Base-by-base conservation (phyloP, 2,888 invertebrate species). In the Cephus spinipes region DNA sequence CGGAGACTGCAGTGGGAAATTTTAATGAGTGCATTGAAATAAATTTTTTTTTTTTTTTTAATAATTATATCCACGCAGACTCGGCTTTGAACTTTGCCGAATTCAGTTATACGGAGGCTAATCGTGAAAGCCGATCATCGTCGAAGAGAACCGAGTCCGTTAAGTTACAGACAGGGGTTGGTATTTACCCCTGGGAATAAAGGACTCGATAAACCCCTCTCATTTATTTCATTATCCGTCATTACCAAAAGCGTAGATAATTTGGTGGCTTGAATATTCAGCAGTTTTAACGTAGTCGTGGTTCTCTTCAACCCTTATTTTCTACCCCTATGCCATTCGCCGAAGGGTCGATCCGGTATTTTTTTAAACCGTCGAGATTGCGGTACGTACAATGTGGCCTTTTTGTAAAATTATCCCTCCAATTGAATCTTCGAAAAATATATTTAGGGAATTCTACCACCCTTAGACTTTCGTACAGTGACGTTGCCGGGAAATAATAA, bases 221-320 rank as follows among this genome's bases (percentile, higher is more conserved):
- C 12, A 69, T 30, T 35, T 35, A 77, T 77, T 77, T 34, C 33
- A 73, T 76, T 77, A 77, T 74, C 23, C 35, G 31, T 73, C 35
- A 31, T 77, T 73, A 74, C 77, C 74, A 68, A 68, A 73, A 55
- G 77, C 69, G 34, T 36, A n/a, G 69, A 77, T 77, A 73, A 73
- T 55, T 55, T 55, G 9, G 23, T 23, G 55, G 23, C 6, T 55
- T 74, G 73, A 77, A 74, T 74, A 74, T 77, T 74, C 68, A 68
- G 33, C 77, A 77, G 30, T 55, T 68, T 77, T 34, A 33, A 55
- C 34, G 55, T 55, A 23, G 55, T 23, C 6, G 9, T 23, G 23
- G 2, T 23, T 55, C 23, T 23, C 55, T 55, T 23, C 23, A 23
- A 55, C 55, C 55, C 23, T 55, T 55, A 55, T 55, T 55, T 23